Evolutionary conservation across 2,888 invertebrate genomes (phyloP).

Genomic region (Mythimna lalbum): DNA sequence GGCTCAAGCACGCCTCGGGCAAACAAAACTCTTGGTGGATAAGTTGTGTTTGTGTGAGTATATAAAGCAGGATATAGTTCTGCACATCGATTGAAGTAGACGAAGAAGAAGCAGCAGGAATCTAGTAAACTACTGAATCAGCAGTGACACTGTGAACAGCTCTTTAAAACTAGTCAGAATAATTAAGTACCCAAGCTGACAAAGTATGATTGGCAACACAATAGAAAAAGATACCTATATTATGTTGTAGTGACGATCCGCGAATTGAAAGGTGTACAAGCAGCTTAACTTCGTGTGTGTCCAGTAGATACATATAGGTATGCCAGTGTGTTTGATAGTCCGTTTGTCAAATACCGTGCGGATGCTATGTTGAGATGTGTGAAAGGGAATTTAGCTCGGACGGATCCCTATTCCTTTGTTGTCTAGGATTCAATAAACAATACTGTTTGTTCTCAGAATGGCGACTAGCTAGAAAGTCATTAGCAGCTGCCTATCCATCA

Average conservation of each 20-base stretch:
- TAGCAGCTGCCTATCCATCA: slow-evolving; percentile 23
- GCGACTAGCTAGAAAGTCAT: slow-evolving; percentile 36
- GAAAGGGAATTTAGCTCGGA: slow-evolving; percentile 21
- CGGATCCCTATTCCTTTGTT: slow-evolving; percentile 30
- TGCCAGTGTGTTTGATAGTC: background rate
- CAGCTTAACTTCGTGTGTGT: background rate
- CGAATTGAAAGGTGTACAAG: background rate
- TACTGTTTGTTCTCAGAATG: slow-evolving; percentile 14
- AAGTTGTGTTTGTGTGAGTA: slow-evolving; percentile 22
- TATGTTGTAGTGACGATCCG: background rate
- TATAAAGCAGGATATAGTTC: slow-evolving; percentile 9
- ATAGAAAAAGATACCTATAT: background rate
- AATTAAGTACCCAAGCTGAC: background rate
- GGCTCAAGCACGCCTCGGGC: slow-evolving; percentile 41
- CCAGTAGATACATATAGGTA: background rate
- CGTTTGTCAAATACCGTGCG: slow-evolving; percentile 40
- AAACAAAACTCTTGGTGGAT: slow-evolving; percentile 44
- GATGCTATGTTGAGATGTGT: slow-evolving; percentile 42
- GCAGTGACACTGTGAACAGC: no score
- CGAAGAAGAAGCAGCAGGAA: background rate
- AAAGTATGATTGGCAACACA: background rate
- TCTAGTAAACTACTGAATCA: background rate
- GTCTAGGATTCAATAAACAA: slow-evolving; percentile 33
- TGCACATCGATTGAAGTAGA: background rate
- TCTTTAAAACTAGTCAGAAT: background rate